Evolutionary conservation across 2,888 invertebrate species (phyloP).

Genomic region (Drosophila peninsularis): DNA sequence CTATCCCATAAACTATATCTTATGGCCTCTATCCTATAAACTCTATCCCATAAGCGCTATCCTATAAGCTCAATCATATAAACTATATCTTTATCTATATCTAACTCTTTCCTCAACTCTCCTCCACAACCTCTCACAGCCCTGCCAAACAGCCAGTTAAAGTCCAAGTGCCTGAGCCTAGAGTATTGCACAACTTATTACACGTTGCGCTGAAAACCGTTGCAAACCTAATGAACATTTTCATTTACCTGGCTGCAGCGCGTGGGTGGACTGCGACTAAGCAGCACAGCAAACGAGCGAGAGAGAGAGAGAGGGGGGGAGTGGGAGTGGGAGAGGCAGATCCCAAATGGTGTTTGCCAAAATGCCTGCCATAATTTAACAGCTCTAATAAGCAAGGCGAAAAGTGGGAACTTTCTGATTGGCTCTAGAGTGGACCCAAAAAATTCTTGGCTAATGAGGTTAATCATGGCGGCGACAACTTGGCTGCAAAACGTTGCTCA

Average conservation of each 20-base stretch:
- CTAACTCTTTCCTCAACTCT: too few species aligned
- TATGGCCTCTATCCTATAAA: too few species aligned
- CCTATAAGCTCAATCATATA: too few species aligned
- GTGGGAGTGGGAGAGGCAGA: constrained; percentile 5
- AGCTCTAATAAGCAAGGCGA: constrained; percentile 71
- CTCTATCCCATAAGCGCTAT: too few species aligned
- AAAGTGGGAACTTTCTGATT: constrained; percentile 53
- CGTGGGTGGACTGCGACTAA: constrained; percentile 57
- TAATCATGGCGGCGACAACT: constrained; percentile 45
- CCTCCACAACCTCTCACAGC: too few species aligned
- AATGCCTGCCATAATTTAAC: constrained; percentile 72
- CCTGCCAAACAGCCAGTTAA: background rate
- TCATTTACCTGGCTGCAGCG: constrained; percentile 60
- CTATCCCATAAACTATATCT: too few species aligned
- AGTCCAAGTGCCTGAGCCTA: background rate
- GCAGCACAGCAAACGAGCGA: background rate
- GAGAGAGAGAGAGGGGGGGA: background rate
- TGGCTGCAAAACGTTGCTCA: constrained; percentile 29
- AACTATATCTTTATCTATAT: too few species aligned
- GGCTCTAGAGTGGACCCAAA: constrained; percentile 38
- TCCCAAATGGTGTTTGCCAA: constrained; percentile 33
- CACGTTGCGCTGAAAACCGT: constrained; percentile 73
- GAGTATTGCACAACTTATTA: constrained; percentile 64
- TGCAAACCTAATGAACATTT: constrained; percentile 78
- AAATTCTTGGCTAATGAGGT: constrained; percentile 69